phyloP scores from a whole-genome alignment of 2,113 vertebrate genomes.

The Tyrannus savana region DNA sequence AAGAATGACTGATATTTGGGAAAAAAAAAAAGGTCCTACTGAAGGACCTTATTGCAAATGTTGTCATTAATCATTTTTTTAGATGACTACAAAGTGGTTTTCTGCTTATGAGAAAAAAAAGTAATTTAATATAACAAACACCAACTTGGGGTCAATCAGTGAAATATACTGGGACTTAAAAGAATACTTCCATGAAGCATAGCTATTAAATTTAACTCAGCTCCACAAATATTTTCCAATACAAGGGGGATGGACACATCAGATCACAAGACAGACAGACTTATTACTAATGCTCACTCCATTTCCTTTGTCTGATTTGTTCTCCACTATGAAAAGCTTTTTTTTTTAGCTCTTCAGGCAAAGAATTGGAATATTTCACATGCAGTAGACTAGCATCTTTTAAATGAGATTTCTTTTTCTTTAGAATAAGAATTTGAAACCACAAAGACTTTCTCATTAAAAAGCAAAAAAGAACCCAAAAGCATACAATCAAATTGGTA shows the following conservation, averaged over 20 bases:
- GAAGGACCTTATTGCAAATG: neutral
- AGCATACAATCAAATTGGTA: neutral
- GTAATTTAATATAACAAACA: neutral
- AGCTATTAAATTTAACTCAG: neutral
- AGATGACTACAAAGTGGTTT: neutral
- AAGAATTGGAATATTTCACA: neutral
- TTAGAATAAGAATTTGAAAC: neutral
- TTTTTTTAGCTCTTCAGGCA: neutral
- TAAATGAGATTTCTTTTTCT: neutral
- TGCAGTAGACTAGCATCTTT: neutral
- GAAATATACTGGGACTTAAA: neutral
- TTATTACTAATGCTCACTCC: neutral
- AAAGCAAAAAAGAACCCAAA: neutral
- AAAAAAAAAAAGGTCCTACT: neutral
- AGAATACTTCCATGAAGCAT: neutral
- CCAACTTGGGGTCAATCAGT: neutral
- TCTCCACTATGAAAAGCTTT: neutral
- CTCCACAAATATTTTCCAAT: neutral
- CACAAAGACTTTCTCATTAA: neutral
- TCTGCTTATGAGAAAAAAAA: neutral
- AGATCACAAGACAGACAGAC: neutral
- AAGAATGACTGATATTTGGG: neutral
- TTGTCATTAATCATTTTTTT: neutral
- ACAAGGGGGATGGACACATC: fast-evolving
- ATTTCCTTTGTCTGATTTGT: neutral